These are phyloP conservation scores for Schizotus pectinicornis DNA, from an alignment of 2,888 invertebrate genomes.

Conservation along the genomic window DNA sequence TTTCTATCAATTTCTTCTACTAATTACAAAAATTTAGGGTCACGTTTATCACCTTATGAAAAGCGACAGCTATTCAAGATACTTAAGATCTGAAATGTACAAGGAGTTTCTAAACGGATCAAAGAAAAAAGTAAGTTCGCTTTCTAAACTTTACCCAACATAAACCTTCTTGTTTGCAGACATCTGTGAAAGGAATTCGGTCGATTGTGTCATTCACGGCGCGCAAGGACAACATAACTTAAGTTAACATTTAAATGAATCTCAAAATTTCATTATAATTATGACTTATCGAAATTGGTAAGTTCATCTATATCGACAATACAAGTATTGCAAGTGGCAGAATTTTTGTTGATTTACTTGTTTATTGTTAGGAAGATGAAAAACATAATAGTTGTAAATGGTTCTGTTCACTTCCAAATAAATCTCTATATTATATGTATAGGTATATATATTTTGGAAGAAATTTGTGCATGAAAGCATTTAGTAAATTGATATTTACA, in stretches of 20 bases:
- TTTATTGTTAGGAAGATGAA: constrained; percentile 2
- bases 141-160: constrained; percentile 3
- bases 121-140: constrained; percentile 86
- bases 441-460: constrained; percentile 12
- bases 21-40: constrained; percentile 65
- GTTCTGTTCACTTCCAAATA: not conserved
- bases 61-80: constrained; percentile 97
- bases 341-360: constrained; percentile 25
- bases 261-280: constrained; percentile 38
- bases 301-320: constrained; percentile 49
- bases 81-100: constrained; percentile 97
- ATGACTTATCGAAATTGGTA: constrained; percentile 40
- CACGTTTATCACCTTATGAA: constrained; percentile 99
- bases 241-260: constrained; percentile 34
- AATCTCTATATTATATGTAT: constrained; percentile 16
- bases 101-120: constrained; percentile 95
- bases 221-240: constrained; percentile 68
- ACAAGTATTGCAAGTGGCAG: constrained; percentile 37
- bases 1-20: not conserved
- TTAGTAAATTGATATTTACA: constrained; percentile 29
- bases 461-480: constrained; percentile 13
- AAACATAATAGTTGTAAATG: constrained; percentile 16
- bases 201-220: constrained; percentile 84
- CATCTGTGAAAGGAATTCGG: constrained; percentile 84
- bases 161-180: constrained; percentile 64